Base-by-base conservation (phyloP, 2,113 vertebrate genomes). In the Panthera uncia region DNA sequence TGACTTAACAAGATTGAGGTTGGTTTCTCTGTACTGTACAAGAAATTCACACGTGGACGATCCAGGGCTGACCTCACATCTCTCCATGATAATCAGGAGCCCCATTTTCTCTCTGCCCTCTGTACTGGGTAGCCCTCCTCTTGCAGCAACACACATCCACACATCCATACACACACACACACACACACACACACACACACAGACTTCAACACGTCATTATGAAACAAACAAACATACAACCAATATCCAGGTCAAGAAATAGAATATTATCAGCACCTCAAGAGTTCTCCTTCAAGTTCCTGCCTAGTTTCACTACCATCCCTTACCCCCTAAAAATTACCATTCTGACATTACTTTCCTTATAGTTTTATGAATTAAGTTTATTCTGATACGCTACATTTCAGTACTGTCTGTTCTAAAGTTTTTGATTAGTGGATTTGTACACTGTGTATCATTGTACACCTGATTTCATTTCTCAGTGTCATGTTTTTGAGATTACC, bases 51-150 rank as follows among this genome's bases (percentile, higher is more conserved):
- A 61, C 19, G 16, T 10, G 9, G 6, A 48, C 2, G 25, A 27
- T 36, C 38, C 45, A 19, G 12, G 36, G 36, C 38, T 29, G 52
- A 13, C 4, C 0, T 52, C n/a, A 18, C 18, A 1, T 57, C 19
- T 18, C 48, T 18, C 48, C 4, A 4, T 13, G 7, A 21, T 33
- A 14, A 27, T 14, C 29, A 18, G 52, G 31, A 73, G 66, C 31
- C 7, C 31, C 9, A 0, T 25, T 79, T 86, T 33, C 25, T 25
- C 23, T 45, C 33, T 14, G 2, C 9, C 1, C 0, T 55, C 27
- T 50, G 18, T 18, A 41, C 19, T 57, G 13, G 31, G n/a, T 31
- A 48, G 19, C 23, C 73, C 27, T 52, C 18, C 7, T 21, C 3
- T 16, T 19, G 31, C 48, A 52, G 21, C 21, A 61, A 3, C 52